Base-by-base conservation (phyloP, 1,140 invertebrate species). In the Bombus affinis region DNA sequence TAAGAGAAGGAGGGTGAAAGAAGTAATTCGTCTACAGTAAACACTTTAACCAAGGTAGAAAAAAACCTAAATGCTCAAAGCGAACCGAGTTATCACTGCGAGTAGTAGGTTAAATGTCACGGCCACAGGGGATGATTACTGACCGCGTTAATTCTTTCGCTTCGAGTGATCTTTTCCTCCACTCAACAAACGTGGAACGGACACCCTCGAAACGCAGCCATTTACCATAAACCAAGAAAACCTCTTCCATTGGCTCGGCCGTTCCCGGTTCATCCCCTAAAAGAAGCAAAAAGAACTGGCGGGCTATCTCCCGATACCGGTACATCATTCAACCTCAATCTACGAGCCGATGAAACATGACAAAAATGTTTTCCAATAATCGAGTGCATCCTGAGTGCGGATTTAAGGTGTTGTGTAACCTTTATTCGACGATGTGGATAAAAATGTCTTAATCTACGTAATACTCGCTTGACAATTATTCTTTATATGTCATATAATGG, bases 111-210 rank as follows among this genome's bases (percentile, higher is more conserved):
- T 80, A 80, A 80, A 80, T 47, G 37, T 66, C 65, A 42, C 28
- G 32, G 25, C 75, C 75, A 37, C 77, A 47, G 65, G 65, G 78
- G 78, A 80, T 70, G 78, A 80, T 80, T 80, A 80, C 78, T 53
- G 78, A 80, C 78, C 78, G 65, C 78, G 78, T 80, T 70, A 80
- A 80, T 80, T 80, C 65, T 80, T 80, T 80, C 65, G 78, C 78
- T 70, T 70, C 62, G 65, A 44, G 65, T 47, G 78, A 80, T 70
- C 65, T 76, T 73, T 78, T 79, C 62, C 65, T 47, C 65, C 35
- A 53, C 78, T 80, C 78, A 8, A 80, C 32, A 47, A 70, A 70
- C 42, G 78, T 8, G 44, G 39, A 47, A 44, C 65, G 44, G 35
- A 70, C 65, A 37, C 78, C 62, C 78, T 70, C 44, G 42, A 53